Base-by-base conservation (phyloP, 1,140 invertebrate species). In the Philopotamus ludificatus region DNA sequence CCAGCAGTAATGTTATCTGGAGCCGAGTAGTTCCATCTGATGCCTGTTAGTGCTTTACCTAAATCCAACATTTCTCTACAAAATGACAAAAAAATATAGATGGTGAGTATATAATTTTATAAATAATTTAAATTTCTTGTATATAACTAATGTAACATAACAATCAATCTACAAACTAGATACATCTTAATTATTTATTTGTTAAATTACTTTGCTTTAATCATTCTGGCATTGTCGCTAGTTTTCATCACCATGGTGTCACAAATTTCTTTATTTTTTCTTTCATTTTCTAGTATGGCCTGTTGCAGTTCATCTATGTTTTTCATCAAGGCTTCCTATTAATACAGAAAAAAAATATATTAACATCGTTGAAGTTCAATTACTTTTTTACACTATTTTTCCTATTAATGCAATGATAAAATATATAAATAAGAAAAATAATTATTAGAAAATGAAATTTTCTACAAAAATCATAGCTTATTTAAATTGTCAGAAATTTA, bases 161-260 rank as follows among this genome's bases (percentile, higher is more conserved):
- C 8, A 65, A 26, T 50, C n/a, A n/a, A n/a, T n/a, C n/a, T n/a
- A n/a, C n/a, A n/a, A n/a, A n/a, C n/a, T n/a, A n/a, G n/a, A n/a
- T n/a, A n/a, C n/a, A n/a, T n/a, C n/a, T n/a, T n/a, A n/a, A n/a
- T n/a, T n/a, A n/a, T n/a, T n/a, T n/a, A n/a, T n/a, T n/a, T n/a
- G n/a, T n/a, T n/a, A n/a, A 7, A 21, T 70, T 63, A 80, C 78
- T 75, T 78, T 16, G 76, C 76, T 72, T 75, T 78, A 9, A 76
- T 73, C 47, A 80, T 63, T 55, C 75, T 58, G 1, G 73, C 71
- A 28, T 73, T 71, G 59, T 80, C 78, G 26, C 72, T 76, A 34
- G 77, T 75, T 2, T 74, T 72, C 21, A 80, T 78, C 0, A 72
- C 75, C 9, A 77, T 70, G 2, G 71, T 62, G 0, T 68, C 65